Base-by-base conservation (phyloP, 2,797 vertebrate species). In the Varecia variegata region DNA sequence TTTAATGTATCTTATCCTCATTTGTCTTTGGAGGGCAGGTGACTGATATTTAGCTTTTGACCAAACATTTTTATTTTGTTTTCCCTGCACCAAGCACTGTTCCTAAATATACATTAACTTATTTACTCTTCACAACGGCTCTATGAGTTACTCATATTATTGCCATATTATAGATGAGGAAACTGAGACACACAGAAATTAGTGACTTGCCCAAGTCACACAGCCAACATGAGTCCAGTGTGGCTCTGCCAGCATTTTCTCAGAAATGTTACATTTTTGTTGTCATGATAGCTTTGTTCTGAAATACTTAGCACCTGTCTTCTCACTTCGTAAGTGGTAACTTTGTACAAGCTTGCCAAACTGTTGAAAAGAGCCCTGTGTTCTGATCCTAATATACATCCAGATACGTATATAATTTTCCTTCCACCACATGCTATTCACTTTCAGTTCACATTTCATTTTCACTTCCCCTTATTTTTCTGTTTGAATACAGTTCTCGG, bases 211-310 rank as follows among this genome's bases (percentile, higher is more conserved):
- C 20, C n/a, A 65, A 8, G 71, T 62, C 82, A 67, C 40, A 71
- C 35, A 87, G 32, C 70, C 65, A 73, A 4, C 32, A 7, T 68
- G 23, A 81, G 62, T 85, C 32, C 70, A 74, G 35, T 71, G 17
- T 73, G 52, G 32, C 62, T 89, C 40, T 85, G 45, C 71, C 32
- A 77, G 25, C n/a, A 40, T 90, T 95, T 94, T 77, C 76, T 92
- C 80, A 70, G 89, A 68, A 90, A 71, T 70, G 50, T 32, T 93
- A 1, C n/a, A 15, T 62, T 87, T 91, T 77, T 84, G 15, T 88
- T 58, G 18, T 14, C 20, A 7, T 47, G 50, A 32, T 47, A 60
- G 38, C 21, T 80, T 87, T 8, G 17, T 83, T 89, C 77, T 67
- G 35, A 88, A 82, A 35, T 73, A 68, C 38, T 85, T 21, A 92